Evolutionary conservation across 1,140 invertebrate species (phyloP).

Genomic region (Steinernema feltiae): DNA sequence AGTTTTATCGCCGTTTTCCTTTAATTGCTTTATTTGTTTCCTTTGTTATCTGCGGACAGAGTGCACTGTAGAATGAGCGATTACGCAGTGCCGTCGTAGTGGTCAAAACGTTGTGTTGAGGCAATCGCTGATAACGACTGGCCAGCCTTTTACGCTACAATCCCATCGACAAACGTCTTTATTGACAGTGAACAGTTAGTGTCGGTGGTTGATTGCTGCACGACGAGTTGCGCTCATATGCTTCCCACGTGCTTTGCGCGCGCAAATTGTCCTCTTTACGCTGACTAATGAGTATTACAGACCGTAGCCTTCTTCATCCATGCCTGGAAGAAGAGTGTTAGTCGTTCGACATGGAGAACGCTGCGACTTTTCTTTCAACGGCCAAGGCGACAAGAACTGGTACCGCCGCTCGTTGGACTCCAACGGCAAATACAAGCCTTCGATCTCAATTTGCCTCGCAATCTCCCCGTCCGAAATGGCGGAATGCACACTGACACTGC

Average conservation of each 20-base stretch:
- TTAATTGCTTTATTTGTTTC: neutral
- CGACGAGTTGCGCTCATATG: too few relatives aligned
- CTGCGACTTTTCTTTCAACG: neutral
- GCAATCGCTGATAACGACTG: too few relatives aligned
- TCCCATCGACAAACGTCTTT: too few relatives aligned
- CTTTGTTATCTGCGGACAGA: too few relatives aligned
- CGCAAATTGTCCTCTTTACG: neutral
- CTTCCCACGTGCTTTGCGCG: too few relatives aligned
- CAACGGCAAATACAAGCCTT: slow-evolving; percentile 68
- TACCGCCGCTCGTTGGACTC: slow-evolving; percentile 18
- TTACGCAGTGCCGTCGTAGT: too few relatives aligned
- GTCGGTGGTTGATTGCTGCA: too few relatives aligned
- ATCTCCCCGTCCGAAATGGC: slow-evolving; percentile 67
- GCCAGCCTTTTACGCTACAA: too few relatives aligned
- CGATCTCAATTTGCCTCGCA: slow-evolving; percentile 81
- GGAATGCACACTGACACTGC: slow-evolving; percentile 63
- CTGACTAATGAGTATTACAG: neutral
- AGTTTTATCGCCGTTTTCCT: too few relatives aligned
- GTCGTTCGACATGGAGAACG: slow-evolving; percentile 28
- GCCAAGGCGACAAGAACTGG: neutral
- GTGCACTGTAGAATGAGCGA: too few relatives aligned
- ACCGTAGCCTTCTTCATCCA: neutral
- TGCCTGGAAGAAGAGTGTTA: slow-evolving; percentile 20
- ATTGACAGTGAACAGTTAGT: too few relatives aligned
- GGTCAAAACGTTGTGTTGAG: too few relatives aligned